Evolutionary conservation across 2,113 vertebrate species (phyloP).

Genomic region (Heloderma charlesbogerti): DNA sequence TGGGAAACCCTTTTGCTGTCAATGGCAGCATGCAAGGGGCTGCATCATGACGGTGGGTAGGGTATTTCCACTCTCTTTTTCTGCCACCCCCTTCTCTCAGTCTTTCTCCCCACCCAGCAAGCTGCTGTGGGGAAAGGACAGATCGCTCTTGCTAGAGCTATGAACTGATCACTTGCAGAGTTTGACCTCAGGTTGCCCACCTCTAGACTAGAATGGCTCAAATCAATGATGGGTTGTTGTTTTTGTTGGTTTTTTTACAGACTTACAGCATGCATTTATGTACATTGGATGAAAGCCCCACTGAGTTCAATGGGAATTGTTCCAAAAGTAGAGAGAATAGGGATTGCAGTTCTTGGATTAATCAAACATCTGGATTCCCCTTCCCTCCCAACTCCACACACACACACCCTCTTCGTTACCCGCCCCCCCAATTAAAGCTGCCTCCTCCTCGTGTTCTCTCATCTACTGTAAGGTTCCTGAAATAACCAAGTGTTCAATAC

Average conservation of each 20-base stretch:
- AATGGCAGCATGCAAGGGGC: too few relatives aligned
- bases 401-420: conserved; percentile 14
- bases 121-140: not conserved
- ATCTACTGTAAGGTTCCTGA: accelerated
- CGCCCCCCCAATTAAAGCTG: conserved; percentile 19
- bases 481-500: conserved; percentile 58
- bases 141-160: not conserved
- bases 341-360: not conserved
- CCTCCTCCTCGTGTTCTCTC: not conserved
- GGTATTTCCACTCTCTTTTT: not conserved
- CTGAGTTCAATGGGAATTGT: not conserved
- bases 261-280: too few relatives aligned
- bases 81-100: not conserved
- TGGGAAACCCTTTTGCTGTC: too few relatives aligned
- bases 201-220: not conserved
- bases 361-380: not conserved
- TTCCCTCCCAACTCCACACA: not conserved
- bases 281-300: too few relatives aligned
- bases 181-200: not conserved
- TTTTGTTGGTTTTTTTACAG: too few relatives aligned
- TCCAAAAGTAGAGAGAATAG: not conserved
- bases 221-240: not conserved
- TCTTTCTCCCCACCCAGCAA: not conserved
- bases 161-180: not conserved
- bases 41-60: too few relatives aligned